These are phyloP conservation scores for Pegoplata infirma DNA, from an alignment of 2,888 invertebrate genomes.

Conservation along the genomic window DNA sequence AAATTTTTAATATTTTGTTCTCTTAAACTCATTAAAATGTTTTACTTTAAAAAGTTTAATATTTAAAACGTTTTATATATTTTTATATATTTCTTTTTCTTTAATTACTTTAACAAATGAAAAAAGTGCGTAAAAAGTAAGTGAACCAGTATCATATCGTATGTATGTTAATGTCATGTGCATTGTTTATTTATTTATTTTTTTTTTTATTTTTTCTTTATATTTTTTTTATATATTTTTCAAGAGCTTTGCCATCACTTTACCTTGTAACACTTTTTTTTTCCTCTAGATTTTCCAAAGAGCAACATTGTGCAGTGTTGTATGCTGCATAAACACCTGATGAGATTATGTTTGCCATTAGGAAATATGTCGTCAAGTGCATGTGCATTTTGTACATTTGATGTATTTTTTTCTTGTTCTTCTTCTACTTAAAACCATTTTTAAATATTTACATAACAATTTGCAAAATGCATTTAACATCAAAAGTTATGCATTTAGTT, in stretches of 20 bases:
- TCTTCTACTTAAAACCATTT: slow-evolving; percentile 50
- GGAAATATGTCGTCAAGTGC: slow-evolving; percentile 29
- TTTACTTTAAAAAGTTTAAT: slow-evolving; percentile 6
- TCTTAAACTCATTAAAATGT: neutral
- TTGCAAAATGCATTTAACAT: slow-evolving; percentile 27
- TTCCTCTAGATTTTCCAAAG: slow-evolving; percentile 5
- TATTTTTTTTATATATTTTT: slow-evolving; percentile 29
- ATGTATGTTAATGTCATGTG: slow-evolving; percentile 55
- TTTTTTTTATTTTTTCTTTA: no score
- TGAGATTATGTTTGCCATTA: slow-evolving; percentile 34
- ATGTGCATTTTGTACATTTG: slow-evolving; percentile 39
- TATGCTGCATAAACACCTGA: slow-evolving; percentile 14
- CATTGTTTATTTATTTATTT: slow-evolving; percentile 6
- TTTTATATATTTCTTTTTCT: no score
- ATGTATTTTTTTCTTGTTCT: slow-evolving; percentile 47
- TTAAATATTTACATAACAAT: slow-evolving; percentile 50
- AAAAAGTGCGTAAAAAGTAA: slow-evolving; percentile 43
- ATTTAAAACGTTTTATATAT: slow-evolving; percentile 26
- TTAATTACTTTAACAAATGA: slow-evolving; percentile 5
- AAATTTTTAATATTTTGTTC: no score
- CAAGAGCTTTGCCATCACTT: slow-evolving; percentile 56
- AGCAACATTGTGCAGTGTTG: slow-evolving; percentile 25
- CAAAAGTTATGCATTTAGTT: slow-evolving; percentile 16
- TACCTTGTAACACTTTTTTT: slow-evolving; percentile 57
- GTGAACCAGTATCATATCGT: slow-evolving; percentile 15